phyloP scores from a whole-genome alignment of 2,797 vertebrate genomes.

The Spheniscus humboldti region DNA sequence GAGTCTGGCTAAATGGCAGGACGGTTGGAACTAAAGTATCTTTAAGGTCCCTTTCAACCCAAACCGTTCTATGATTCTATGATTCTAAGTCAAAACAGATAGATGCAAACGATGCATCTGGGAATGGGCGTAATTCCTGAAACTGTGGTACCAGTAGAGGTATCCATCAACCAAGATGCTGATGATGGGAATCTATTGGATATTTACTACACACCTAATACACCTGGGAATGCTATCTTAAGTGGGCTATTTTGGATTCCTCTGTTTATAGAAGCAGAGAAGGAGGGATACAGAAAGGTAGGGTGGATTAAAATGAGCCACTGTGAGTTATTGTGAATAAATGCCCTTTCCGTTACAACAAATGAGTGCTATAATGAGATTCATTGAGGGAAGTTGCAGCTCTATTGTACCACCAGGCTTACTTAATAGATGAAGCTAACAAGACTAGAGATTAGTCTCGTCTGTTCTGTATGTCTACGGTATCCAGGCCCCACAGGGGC shows the following conservation, averaged over 20 bases:
- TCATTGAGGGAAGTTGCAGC: constrained; percentile 11
- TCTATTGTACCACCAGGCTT: constrained; percentile 24
- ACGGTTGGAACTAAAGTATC: not conserved
- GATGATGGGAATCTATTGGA: not conserved
- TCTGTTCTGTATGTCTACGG: not conserved
- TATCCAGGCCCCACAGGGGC: not conserved
- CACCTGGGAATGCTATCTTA: not conserved
- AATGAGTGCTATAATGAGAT: constrained; percentile 21
- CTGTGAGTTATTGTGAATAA: not conserved
- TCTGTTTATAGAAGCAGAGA: not conserved
- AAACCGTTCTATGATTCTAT: not conserved
- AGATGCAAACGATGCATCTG: not conserved
- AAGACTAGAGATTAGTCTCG: constrained; percentile 1
- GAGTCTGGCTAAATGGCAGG: not conserved
- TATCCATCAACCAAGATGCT: not conserved
- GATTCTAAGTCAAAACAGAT: not conserved
- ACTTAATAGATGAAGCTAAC: constrained; percentile 24
- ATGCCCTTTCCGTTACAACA: constrained; percentile 18
- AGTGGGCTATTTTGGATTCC: not conserved
- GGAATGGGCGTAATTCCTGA: not conserved
- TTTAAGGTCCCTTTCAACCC: not conserved
- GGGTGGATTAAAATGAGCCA: not conserved
- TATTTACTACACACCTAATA: not conserved
- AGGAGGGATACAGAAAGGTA: not conserved
- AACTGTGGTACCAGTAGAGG: not conserved